phyloP scores from a whole-genome alignment of 30 jellyfish, hydroid and myxozoan genomes.

The Nemopilema nomurai region DNA sequence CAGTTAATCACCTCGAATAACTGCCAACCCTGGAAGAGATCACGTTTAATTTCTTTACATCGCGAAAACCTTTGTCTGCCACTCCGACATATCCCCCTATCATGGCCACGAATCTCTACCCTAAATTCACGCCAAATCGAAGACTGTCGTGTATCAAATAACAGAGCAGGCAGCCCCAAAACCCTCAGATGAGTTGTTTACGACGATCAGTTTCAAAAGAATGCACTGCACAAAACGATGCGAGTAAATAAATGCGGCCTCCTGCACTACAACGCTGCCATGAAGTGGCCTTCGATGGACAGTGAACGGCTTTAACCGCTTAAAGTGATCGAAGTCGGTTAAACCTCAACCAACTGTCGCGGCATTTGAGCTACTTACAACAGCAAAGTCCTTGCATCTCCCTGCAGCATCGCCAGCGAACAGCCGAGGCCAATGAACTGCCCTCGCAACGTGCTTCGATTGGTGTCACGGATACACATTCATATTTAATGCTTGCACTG shows the following conservation, averaged over 20 bases:
- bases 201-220: too few species aligned
- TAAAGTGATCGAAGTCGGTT: neutral
- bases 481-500: constrained; percentile 34
- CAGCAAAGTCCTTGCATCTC: constrained; percentile 1
- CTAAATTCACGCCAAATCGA: neutral
- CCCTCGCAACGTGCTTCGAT: neutral
- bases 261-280: neutral
- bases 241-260: neutral
- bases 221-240: neutral
- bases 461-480: neutral
- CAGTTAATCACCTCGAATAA: neutral
- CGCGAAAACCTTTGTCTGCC: neutral
- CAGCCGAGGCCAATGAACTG: neutral
- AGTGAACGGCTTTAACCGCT: neutral
- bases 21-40: neutral
- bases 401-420: neutral
- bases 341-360: neutral
- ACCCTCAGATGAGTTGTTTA: too few species aligned
- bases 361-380: neutral
- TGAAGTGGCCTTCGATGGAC: neutral
- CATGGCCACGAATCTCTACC: neutral
- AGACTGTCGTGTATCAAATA: neutral
- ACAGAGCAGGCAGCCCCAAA: too few species aligned
- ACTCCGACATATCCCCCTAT: neutral
- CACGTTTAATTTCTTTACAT: neutral